Percentiles rank a stretch among this genome's conserved stretches.
These are phyloP conservation scores for Ptychobarbus kaznakovi DNA, from an alignment of 2,797 vertebrate genomes.

Conservation along the genomic window DNA sequence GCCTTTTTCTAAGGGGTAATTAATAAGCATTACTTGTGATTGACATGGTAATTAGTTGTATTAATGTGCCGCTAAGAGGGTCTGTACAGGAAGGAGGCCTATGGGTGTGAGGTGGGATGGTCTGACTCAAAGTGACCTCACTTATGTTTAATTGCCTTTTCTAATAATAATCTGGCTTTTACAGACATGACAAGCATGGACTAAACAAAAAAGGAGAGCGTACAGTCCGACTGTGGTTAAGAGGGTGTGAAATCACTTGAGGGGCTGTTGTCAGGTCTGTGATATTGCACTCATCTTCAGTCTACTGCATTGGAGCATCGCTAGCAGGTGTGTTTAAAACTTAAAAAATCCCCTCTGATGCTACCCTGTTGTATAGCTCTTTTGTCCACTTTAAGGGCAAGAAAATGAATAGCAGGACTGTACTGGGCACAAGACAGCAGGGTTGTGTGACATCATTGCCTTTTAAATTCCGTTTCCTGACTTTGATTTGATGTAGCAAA, in stretches of 20 bases:
- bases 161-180: constrained; percentile 71
- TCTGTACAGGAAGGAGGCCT: constrained; percentile 73
- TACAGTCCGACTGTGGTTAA: constrained; percentile 62
- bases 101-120: constrained; percentile 50
- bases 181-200: constrained; percentile 70
- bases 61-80: constrained; percentile 83
- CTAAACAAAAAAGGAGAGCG: constrained; percentile 65
- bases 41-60: constrained; percentile 85
- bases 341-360: not conserved
- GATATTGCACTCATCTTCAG: constrained; percentile 15
- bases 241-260: constrained; percentile 52
- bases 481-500: not conserved
- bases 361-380: not conserved
- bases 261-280: constrained; percentile 22
- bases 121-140: constrained; percentile 71
- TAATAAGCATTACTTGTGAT: constrained; percentile 86
- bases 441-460: not conserved
- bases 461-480: not conserved
- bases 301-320: not conserved
- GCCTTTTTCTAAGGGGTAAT: constrained; percentile 79
- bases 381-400: not conserved
- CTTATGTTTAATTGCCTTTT: constrained; percentile 78
- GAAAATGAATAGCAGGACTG: not conserved
- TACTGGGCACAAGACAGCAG: not conserved
- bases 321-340: not conserved